Conservation (phyloP, 1,140 invertebrate genomes). For the Pseudobourletiella spinata region DNA sequence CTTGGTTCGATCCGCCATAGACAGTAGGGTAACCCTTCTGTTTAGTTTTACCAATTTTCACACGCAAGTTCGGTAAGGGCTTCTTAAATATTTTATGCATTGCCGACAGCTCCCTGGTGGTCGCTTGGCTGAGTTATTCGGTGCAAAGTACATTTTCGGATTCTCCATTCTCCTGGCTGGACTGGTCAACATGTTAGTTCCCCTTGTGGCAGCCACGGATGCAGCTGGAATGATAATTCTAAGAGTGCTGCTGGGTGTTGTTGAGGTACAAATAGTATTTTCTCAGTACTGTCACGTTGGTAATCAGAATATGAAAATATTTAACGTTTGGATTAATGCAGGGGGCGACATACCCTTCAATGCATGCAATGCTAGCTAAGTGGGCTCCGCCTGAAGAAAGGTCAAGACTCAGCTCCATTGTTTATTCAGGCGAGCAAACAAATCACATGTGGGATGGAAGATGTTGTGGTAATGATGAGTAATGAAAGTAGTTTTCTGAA, state of each 20-base stretch:
- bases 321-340: too few relatives aligned
- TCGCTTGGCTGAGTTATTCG: conserved; percentile 42
- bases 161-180: conserved; percentile 61
- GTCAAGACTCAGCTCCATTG: conserved; percentile 35
- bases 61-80: not conserved
- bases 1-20: too few relatives aligned
- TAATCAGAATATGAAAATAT: not conserved
- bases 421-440: conserved; percentile 36
- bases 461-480: too few relatives aligned
- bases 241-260: conserved; percentile 68
- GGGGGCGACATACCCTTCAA: conserved; percentile 63
- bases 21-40: too few relatives aligned
- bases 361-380: conserved; percentile 45
- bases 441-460: too few relatives aligned
- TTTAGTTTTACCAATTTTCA: not conserved
- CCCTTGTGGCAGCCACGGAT: conserved; percentile 51
- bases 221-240: conserved; percentile 51
- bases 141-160: conserved; percentile 47
- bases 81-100: not conserved
- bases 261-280: too few relatives aligned
- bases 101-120: conserved; percentile 25
- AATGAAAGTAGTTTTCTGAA: too few relatives aligned
- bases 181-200: conserved; percentile 59
- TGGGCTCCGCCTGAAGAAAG: conserved; percentile 47
- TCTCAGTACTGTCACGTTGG: too few relatives aligned